phyloP scores from a whole-genome alignment of 2,113 vertebrate genomes.

The Siniperca knerii region DNA sequence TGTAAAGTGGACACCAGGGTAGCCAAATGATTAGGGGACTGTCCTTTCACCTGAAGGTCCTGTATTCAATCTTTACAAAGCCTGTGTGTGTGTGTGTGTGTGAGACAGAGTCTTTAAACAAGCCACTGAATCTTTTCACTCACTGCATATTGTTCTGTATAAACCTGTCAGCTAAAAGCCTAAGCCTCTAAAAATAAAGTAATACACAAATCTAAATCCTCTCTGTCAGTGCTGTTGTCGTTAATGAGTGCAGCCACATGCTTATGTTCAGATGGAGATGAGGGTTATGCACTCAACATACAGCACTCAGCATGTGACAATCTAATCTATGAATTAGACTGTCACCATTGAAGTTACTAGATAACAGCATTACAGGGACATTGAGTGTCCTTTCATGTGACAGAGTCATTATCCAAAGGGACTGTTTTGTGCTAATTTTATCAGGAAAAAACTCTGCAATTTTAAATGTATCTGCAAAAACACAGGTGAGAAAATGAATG shows the following conservation, averaged over 20 bases:
- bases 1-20: not conserved
- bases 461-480: not conserved
- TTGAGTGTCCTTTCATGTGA: not conserved
- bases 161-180: not conserved
- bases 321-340: not conserved
- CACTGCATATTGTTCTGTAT: not conserved
- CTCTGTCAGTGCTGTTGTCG: not conserved
- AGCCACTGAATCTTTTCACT: not conserved
- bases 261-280: not conserved
- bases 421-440: not conserved
- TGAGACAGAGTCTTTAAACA: not conserved
- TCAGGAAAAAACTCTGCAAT: not conserved
- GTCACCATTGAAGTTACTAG: not conserved
- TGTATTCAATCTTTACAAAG: not conserved
- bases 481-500: not conserved
- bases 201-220: not conserved
- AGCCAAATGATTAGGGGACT: not conserved
- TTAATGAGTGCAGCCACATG: conserved; percentile 13
- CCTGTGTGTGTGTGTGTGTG: too few species aligned
- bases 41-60: not conserved
- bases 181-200: not conserved
- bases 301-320: not conserved
- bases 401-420: not conserved
- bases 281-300: conserved; percentile 4
- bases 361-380: not conserved